Evolutionary conservation across 2,113 vertebrate genomes (phyloP), one percentile per base, ranked within the genome.

Genomic region (Anthoscopus minutus): DNA sequence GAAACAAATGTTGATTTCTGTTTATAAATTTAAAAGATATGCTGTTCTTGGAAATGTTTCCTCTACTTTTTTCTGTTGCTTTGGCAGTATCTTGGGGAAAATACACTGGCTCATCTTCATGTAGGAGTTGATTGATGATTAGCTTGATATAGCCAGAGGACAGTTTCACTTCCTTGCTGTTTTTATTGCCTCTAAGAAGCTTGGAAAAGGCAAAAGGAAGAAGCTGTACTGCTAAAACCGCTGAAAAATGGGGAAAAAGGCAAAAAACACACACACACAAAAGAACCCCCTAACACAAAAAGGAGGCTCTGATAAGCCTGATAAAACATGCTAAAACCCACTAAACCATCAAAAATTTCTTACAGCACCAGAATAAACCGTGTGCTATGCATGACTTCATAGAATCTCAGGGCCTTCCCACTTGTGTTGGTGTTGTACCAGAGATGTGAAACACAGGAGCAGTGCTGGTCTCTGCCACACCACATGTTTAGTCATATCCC

Each of bases 41-140:
- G 1, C 8, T 40, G 8, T n/a, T 93, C 33, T 80, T 90, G 15
- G 81, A 70, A 74, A 56, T 27, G 21, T 67, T 86, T 79, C 35
- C 38, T 80, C 53, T 42, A 3, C 27, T 85, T 84, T 91, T 37
- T 24, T 70, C 54, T 62, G 53, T 74, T 81, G 19, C 15, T 81
- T 89, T 61, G 30, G 7, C 17, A 67, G 23, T 64, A 57, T 83
- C 67, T 66, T 94, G 84, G 38, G 35, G 57, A 64, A 77, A 90
- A 82, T 74, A 18, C 4, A 0, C 48, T 71, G 35, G 21, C 40
- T 94, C 19, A 17, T 57, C n/a, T 81, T 57, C 38, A 73, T 20
- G 82, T 58, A 93, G 76, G n/a, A 80, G 24, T 80, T 88, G 86
- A 93, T 54, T 83, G 73, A 80, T 62, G n/a, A 82, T 67, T 48